Conservation (phyloP, 2,113 vertebrate species). For the Tragulus kanchil region DNA sequence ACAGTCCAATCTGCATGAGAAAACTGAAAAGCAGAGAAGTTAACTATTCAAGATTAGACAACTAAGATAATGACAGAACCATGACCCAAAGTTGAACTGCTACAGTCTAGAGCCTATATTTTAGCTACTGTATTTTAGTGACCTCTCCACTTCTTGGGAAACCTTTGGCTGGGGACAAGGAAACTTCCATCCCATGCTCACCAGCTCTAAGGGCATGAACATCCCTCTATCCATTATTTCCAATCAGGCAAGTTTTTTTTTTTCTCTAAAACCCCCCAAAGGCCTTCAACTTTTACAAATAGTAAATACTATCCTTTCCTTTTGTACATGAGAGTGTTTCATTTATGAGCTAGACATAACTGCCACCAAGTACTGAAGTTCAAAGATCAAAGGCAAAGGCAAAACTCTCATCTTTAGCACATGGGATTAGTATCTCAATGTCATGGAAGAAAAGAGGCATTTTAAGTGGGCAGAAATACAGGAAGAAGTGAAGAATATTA, state of each 20-base stretch:
- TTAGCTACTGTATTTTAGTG: neutral
- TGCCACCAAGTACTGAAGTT: neutral
- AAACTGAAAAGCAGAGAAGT: neutral
- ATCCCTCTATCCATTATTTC: neutral
- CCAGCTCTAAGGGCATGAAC: neutral
- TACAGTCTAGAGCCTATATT: neutral
- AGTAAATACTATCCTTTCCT: neutral
- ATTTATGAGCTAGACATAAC: neutral
- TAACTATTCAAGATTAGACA: neutral
- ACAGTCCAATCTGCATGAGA: neutral
- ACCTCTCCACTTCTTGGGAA: neutral
- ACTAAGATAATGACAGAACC: neutral
- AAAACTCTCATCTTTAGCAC: neutral
- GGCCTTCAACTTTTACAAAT: neutral
- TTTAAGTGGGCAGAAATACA: neutral
- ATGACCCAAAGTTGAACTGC: neutral
- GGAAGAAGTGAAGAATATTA: neutral
- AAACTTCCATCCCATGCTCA: neutral
- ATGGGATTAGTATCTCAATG: neutral
- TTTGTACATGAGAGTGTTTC: neutral
- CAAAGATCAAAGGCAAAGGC: neutral
- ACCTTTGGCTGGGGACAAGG: neutral
- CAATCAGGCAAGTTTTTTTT: neutral
- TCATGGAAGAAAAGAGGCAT: neutral
- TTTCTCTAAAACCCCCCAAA: neutral